Percentiles rank a stretch among this genome's conserved stretches.
Evolutionary conservation across 2,888 invertebrate genomes (phyloP).

Genomic region (Halictus ligatus): DNA sequence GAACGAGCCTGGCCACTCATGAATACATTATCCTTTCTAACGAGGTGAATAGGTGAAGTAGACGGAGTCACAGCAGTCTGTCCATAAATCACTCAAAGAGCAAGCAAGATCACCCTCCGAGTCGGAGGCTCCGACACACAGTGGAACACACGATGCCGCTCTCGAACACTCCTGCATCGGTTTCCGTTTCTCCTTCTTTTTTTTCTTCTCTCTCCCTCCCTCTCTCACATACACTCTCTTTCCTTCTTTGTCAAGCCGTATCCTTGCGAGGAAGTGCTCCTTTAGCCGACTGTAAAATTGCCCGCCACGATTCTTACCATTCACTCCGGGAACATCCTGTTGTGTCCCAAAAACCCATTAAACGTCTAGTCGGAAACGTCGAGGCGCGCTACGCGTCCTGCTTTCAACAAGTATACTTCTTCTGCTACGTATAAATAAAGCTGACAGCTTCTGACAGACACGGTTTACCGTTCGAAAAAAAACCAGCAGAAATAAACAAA

Average conservation of each 20-base stretch:
- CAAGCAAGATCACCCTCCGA: conserved; percentile 70
- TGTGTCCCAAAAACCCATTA: conserved; percentile 5
- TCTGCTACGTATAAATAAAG: background rate
- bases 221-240: no score
- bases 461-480: background rate
- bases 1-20: conserved; percentile 72
- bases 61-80: conserved; percentile 77
- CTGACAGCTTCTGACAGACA: background rate
- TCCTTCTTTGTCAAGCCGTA: conserved; percentile 50
- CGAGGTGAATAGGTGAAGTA: conserved; percentile 82
- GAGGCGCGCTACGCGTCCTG: background rate
- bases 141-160: conserved; percentile 53
- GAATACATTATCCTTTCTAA: conserved; percentile 82
- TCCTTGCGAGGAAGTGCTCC: conserved; percentile 49
- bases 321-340: conserved; percentile 1
- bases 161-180: conserved; percentile 73
- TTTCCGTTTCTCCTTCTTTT: conserved; percentile 71
- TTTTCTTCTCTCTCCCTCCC: conserved; percentile 4
- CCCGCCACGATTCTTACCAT: conserved; percentile 47
- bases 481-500: background rate
- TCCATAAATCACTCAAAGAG: conserved; percentile 80
- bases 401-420: background rate
- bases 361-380: background rate
- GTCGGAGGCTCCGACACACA: conserved; percentile 36
- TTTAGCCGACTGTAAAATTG: conserved; percentile 72